phyloP scores from a whole-genome alignment of 2,113 vertebrate species.

The Marmota monax region DNA sequence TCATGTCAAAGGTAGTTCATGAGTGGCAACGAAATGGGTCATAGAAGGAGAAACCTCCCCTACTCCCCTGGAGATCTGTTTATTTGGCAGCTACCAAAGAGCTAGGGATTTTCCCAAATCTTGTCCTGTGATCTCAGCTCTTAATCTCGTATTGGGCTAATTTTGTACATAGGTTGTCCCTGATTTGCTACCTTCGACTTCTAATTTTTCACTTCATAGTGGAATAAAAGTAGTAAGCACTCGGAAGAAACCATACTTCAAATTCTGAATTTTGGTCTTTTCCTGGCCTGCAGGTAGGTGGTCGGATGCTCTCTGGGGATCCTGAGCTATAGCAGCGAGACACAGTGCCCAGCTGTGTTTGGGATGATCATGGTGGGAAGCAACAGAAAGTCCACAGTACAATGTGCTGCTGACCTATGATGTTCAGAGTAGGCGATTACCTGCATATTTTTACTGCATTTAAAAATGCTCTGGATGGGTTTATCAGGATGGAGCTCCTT shows the following conservation, averaged over 20 bases:
- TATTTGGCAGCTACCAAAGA: neutral
- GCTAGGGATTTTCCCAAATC: neutral
- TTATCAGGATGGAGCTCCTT: neutral
- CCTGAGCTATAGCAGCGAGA: neutral
- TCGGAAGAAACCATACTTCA: neutral
- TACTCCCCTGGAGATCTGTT: neutral
- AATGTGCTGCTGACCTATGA: neutral
- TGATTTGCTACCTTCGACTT: too few relatives aligned
- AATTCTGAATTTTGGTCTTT: neutral
- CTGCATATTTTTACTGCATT: neutral
- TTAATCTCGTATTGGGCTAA: conserved; percentile 13
- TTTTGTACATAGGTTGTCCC: neutral
- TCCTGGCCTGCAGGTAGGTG: too few relatives aligned
- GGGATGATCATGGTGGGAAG: too few relatives aligned
- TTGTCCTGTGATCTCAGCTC: neutral
- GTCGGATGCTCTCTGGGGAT: neutral
- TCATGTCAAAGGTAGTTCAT: neutral
- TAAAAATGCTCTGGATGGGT: neutral
- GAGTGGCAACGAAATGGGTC: neutral
- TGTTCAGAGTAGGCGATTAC: too few relatives aligned
- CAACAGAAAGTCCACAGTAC: neutral
- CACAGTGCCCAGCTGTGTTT: too few relatives aligned
- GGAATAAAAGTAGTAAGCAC: neutral
- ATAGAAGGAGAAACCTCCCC: neutral
- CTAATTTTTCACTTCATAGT: neutral